Evolutionary conservation across 2,888 invertebrate species (phyloP).

Genomic region (Ichneumon xanthorius): DNA sequence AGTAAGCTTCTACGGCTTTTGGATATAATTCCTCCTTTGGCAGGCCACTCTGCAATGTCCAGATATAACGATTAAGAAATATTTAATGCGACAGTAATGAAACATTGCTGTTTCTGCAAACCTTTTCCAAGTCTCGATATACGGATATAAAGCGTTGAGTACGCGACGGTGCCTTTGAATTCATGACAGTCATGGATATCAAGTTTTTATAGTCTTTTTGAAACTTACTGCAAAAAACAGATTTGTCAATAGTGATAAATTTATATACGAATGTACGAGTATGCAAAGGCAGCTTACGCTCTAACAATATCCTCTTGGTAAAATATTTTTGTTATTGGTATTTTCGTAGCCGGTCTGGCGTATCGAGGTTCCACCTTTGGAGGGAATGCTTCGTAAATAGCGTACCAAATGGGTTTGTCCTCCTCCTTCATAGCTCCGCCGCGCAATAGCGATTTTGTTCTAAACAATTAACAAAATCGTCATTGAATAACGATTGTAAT

Average conservation of each 20-base stretch:
- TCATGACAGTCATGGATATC: slow-evolving; percentile 87
- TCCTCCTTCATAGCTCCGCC: slow-evolving; percentile 92
- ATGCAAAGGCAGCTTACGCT: slow-evolving; percentile 88
- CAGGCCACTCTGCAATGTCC: slow-evolving; percentile 67
- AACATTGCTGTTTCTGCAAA: slow-evolving; percentile 48
- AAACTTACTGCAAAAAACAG: slow-evolving; percentile 87
- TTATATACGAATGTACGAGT: not conserved
- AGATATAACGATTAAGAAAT: slow-evolving; percentile 14
- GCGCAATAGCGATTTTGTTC: slow-evolving; percentile 92
- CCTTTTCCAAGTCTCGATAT: slow-evolving; percentile 87
- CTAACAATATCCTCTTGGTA: slow-evolving; percentile 93
- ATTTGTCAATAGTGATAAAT: slow-evolving; percentile 30
- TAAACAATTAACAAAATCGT: slow-evolving; percentile 82
- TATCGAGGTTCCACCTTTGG: slow-evolving; percentile 93
- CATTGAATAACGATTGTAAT: slow-evolving; percentile 1
- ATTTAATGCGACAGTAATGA: slow-evolving; percentile 12
- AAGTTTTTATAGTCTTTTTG: slow-evolving; percentile 87
- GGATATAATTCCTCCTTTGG: slow-evolving; percentile 70
- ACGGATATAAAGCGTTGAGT: slow-evolving; percentile 88
- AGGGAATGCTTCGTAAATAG: slow-evolving; percentile 95
- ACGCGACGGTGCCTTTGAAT: slow-evolving; percentile 86
- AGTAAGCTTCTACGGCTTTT: slow-evolving; percentile 69
- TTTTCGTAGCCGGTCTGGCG: slow-evolving; percentile 88
- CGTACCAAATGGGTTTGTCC: slow-evolving; percentile 97
- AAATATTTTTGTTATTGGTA: slow-evolving; percentile 89